Evolutionary conservation across 2,113 vertebrate genomes (phyloP).

Genomic region (Strix uralensis): DNA sequence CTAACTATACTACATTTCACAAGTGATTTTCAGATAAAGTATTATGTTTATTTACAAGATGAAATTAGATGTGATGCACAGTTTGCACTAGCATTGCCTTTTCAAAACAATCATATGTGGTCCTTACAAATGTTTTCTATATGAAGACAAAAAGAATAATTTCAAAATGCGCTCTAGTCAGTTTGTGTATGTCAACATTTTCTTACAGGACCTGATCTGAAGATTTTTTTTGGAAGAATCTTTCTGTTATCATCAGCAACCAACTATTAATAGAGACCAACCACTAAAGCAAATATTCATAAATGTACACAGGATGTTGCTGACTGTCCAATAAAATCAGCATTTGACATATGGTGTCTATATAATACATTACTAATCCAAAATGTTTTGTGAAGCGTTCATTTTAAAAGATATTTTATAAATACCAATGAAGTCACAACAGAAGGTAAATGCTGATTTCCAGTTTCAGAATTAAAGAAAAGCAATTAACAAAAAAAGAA

Average conservation of each 20-base stretch:
- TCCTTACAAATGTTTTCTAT: neutral
- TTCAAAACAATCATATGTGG: neutral
- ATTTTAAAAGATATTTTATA: neutral
- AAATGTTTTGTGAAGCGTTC: neutral
- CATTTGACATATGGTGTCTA: neutral
- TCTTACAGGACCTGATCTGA: neutral
- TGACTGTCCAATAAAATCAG: constrained; percentile 21
- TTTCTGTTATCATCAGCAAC: neutral
- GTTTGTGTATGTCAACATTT: neutral
- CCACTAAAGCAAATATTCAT: neutral
- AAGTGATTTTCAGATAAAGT: neutral
- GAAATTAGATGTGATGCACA: neutral
- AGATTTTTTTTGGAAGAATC: neutral
- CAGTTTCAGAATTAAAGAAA: neutral
- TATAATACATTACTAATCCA: neutral
- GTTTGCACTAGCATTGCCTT: neutral
- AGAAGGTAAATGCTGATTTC: neutral
- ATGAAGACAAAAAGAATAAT: neutral
- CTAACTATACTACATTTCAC: neutral
- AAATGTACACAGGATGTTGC: neutral
- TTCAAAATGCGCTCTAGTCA: neutral
- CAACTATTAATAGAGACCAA: neutral
- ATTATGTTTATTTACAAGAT: neutral
- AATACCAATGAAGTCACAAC: neutral
- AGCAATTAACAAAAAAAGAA: neutral